Evolutionary conservation across 2,113 vertebrate genomes (phyloP).

Genomic region (Pica pica): DNA sequence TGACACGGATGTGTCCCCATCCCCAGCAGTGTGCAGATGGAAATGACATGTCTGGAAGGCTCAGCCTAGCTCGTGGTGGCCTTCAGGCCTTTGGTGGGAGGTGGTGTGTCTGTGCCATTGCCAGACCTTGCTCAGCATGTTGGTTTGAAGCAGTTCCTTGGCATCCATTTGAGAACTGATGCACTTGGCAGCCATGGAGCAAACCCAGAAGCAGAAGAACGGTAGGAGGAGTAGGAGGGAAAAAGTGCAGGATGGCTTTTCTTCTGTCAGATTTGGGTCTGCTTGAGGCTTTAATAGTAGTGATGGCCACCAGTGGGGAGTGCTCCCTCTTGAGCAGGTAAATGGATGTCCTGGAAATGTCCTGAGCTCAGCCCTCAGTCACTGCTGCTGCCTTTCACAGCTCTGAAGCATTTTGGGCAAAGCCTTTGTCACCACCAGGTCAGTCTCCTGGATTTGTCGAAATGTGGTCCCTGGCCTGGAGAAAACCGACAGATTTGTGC

Average conservation of each 20-base stretch:
- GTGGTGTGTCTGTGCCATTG: fast-evolving
- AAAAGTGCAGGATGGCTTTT: background rate
- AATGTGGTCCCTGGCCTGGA: background rate
- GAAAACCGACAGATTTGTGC: background rate
- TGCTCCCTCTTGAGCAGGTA: background rate
- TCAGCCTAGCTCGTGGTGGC: background rate
- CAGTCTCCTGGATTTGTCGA: background rate
- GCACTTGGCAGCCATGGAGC: background rate
- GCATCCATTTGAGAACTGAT: background rate
- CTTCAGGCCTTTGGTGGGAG: background rate
- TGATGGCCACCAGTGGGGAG: background rate
- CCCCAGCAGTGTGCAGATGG: background rate
- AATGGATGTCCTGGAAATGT: background rate
- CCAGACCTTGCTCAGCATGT: background rate
- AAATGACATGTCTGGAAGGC: background rate
- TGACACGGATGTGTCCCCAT: fast-evolving
- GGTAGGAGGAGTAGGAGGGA: background rate
- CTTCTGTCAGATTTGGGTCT: background rate
- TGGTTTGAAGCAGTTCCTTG: background rate
- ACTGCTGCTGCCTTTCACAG: background rate
- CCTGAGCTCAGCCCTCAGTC: background rate
- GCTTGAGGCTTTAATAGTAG: background rate
- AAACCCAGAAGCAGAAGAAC: background rate
- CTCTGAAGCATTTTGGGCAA: background rate
- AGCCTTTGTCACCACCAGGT: background rate